Evolutionary conservation across 2,113 vertebrate species (phyloP), one percentile per base, ranked within the genome.

Genomic region (Mungos mungo): DNA sequence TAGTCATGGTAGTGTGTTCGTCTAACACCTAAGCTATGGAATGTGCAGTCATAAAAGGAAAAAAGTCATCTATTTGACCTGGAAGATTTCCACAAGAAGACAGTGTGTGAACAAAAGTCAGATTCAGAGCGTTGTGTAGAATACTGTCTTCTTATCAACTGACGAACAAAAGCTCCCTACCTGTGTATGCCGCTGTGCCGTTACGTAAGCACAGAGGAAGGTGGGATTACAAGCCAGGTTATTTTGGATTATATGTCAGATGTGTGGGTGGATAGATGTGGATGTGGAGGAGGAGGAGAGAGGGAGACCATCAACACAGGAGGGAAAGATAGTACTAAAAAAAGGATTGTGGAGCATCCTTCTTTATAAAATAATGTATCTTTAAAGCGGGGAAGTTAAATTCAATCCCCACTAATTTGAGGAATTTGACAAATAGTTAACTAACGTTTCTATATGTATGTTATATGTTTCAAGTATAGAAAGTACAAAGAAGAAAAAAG

Each of bases 401-500:
- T 86, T 92, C 45, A 31, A 1, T 94, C 35, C 88, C 8, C 47
- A 21, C 54, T 29, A 74, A 84, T 12, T n/a, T 81, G 57, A 96
- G 12, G 65, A 92, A 80, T 35, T 14, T 57, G 65, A 69, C n/a
- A 72, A 83, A 76, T 10, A n/a, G n/a, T n/a, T n/a, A 76, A 52
- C 18, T 83, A 18, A 18, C 80, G 11, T 93, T 7, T 96, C 0
- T 63, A 0, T 95, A 18, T 95, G 11, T 82, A 9, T 65, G 12
- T 52, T 21, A 3, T 80, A 11, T 66, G 13, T 47, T 93, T 77
- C 47, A 95, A 82, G 15, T 52, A 35, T 66, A 60, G 60, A 52
- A 82, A 90, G 38, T 50, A 76, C 69, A 96, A 31, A 94, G 19
- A 54, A 54, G 31, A 76, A 96, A 74, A n/a, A 86, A 94, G 19